These are phyloP conservation scores for Pseudochromis fuscus DNA, from an alignment of 2,797 vertebrate genomes.

Conservation along the genomic window DNA sequence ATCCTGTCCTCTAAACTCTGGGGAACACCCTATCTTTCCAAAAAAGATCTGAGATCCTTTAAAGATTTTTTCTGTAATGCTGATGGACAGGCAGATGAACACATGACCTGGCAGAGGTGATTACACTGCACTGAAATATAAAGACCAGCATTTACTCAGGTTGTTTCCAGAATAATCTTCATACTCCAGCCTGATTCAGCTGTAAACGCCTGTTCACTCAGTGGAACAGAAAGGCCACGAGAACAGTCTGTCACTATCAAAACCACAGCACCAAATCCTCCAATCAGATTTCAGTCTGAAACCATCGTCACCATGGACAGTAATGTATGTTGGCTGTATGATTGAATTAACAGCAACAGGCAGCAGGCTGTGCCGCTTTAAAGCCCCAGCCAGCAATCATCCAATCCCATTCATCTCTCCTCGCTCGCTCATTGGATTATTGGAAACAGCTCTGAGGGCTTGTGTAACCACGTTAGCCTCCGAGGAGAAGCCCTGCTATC, in stretches of 20 bases:
- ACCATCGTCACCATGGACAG: conserved; percentile 19
- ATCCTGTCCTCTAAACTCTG: no score
- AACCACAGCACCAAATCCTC: conserved; percentile 23
- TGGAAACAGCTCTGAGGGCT: conserved; percentile 65
- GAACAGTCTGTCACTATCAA: conserved; percentile 20
- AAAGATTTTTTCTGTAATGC: no score
- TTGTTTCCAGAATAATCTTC: neutral
- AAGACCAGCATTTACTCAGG: neutral
- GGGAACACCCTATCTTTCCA: no score
- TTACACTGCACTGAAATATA: conserved; percentile 5
- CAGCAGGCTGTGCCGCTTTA: conserved; percentile 54
- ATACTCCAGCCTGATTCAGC: neutral
- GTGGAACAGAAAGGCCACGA: conserved; percentile 26
- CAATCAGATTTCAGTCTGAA: conserved; percentile 18
- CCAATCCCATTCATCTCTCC: conserved; percentile 61
- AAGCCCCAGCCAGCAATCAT: conserved; percentile 50
- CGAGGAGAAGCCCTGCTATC: conserved; percentile 60
- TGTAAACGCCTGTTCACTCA: neutral
- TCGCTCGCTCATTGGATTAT: conserved; percentile 72
- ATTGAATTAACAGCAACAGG: conserved; percentile 61
- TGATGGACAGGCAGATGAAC: no score
- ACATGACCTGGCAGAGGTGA: no score
- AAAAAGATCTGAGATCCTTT: no score
- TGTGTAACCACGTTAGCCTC: conserved; percentile 68
- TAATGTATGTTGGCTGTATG: conserved; percentile 40